Base-by-base conservation (phyloP, 1,140 invertebrate genomes). In the Drosophila eugracilis region DNA sequence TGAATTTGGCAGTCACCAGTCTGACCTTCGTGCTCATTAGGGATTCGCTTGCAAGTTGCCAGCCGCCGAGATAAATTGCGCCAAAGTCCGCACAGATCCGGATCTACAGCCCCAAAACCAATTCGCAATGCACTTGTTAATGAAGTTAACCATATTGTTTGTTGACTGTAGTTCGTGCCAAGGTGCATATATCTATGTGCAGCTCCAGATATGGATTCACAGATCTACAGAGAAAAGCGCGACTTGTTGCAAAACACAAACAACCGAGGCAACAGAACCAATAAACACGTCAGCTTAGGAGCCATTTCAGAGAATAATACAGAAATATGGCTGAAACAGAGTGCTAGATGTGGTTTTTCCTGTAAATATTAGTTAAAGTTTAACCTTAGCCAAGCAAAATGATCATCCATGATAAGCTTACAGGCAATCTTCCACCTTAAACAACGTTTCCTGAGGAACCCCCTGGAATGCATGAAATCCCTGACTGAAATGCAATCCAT, bases 1-100 rank as follows among this genome's bases (percentile, higher is more conserved):
- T 72, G 54, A 54, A 45, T 74, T 55, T 52, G 32, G 26, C 34
- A 63, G 75, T 72, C 80, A 75, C 70, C 42, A 53, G 71, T 79
- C 59, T 41, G 80, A 85, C 79, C 79, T 85, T 84, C 80, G 62
- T 65, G 78, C 60, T 78, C 69, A 81, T 81, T 81, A 81, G 67
- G 44, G 48, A 66, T 58, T 74, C 52, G 62, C 36, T 37, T 47
- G 44, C 30, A 41, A 66, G 49, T 58, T 28, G 58, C 37, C 50
- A 48, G 45, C 48, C 32, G 22, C n/a, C 32, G 66, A 72, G 57
- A 70, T 53, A 72, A 60, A 41, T 50, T 67, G 55, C n/a, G 21
- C 58, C 42, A 45, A 77, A 81, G 59, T 53, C 44, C 15, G 52
- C 22, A 21, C 12, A 49, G n/a, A 44, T 44, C 55, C 39, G 49